Percentiles rank a stretch among this genome's conserved stretches.
Evolutionary conservation across 2,888 invertebrate genomes (phyloP).

Genomic region (Tachina fera): DNA sequence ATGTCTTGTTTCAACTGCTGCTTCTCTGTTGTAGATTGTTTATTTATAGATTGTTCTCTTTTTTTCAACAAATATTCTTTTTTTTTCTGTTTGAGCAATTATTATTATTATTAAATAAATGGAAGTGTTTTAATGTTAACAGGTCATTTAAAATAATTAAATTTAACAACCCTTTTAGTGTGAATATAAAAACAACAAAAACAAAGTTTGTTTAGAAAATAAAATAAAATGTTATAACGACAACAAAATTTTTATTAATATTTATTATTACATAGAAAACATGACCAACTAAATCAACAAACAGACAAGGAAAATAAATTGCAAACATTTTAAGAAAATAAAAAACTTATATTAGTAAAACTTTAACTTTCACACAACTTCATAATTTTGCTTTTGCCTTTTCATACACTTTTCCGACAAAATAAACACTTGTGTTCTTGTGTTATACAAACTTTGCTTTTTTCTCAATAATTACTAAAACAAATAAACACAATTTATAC

Average conservation of each 20-base stretch:
- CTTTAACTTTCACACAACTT: neutral
- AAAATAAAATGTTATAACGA: conserved; percentile 6
- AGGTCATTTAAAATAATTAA: conserved; percentile 57
- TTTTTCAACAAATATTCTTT: neutral
- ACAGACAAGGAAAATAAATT: neutral
- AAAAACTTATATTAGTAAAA: neutral
- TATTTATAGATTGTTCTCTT: neutral
- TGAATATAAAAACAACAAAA: neutral
- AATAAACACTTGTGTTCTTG: neutral
- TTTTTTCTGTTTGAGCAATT: neutral
- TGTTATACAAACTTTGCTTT: neutral
- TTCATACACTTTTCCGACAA: neutral
- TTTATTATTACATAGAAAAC: conserved; percentile 52
- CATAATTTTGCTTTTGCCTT: neutral
- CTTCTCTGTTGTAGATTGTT: neutral
- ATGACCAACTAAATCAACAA: conserved; percentile 22
- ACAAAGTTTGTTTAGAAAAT: neutral
- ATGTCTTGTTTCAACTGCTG: neutral
- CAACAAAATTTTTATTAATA: conserved; percentile 42
- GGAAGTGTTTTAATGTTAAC: conserved; percentile 26
- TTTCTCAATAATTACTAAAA: conserved; percentile 20
- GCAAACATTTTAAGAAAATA: neutral
- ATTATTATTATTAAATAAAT: conserved; percentile 38
- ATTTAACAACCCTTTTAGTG: conserved; percentile 34
- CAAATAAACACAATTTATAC: conserved; percentile 27